phyloP scores from a whole-genome alignment of 1,140 invertebrate species.

The Thaumetopoea pityocampa region DNA sequence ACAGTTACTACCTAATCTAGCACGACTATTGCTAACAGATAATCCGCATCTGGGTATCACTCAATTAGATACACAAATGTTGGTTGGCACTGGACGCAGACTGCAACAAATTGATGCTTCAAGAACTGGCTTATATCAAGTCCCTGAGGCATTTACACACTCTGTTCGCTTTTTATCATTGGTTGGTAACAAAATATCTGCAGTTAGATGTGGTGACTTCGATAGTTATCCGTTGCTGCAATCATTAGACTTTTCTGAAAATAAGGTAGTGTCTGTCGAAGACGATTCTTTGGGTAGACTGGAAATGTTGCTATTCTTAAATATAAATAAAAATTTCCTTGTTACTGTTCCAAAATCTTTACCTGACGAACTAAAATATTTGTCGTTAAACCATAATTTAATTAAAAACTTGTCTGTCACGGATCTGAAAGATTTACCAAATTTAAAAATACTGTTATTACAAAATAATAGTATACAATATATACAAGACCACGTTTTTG shows the following conservation, averaged over 20 bases:
- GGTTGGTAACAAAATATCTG: slow-evolving; percentile 84
- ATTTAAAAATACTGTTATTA: slow-evolving; percentile 83
- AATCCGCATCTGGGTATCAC: slow-evolving; percentile 80
- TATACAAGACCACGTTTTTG: slow-evolving; percentile 82
- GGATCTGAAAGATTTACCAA: slow-evolving; percentile 83
- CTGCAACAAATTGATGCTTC: slow-evolving; percentile 90
- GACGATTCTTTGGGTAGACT: slow-evolving; percentile 90
- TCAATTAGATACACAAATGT: slow-evolving; percentile 77
- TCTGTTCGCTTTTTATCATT: slow-evolving; percentile 88
- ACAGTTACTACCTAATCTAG: slow-evolving; percentile 84
- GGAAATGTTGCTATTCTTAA: slow-evolving; percentile 86
- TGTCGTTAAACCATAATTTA: slow-evolving; percentile 74
- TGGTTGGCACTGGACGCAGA: slow-evolving; percentile 82
- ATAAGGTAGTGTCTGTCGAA: slow-evolving; percentile 85
- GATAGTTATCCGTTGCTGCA: slow-evolving; percentile 92
- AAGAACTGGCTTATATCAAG: slow-evolving; percentile 84
- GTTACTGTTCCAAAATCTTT: slow-evolving; percentile 78
- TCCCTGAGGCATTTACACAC: slow-evolving; percentile 89
- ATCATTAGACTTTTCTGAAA: slow-evolving; percentile 88
- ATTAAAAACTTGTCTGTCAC: slow-evolving; percentile 80
- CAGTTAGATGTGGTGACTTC: slow-evolving; percentile 88
- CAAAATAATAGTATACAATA: slow-evolving; percentile 81
- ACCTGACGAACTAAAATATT: slow-evolving; percentile 70
- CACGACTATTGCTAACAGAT: slow-evolving; percentile 84
- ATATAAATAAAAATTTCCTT: slow-evolving; percentile 87